A percentile compares a stretch with the other conserved stretches of the same genome.
These are phyloP conservation scores for Heptranchias perlo DNA, from an alignment of 2,113 vertebrate genomes.

Conservation along the genomic window DNA sequence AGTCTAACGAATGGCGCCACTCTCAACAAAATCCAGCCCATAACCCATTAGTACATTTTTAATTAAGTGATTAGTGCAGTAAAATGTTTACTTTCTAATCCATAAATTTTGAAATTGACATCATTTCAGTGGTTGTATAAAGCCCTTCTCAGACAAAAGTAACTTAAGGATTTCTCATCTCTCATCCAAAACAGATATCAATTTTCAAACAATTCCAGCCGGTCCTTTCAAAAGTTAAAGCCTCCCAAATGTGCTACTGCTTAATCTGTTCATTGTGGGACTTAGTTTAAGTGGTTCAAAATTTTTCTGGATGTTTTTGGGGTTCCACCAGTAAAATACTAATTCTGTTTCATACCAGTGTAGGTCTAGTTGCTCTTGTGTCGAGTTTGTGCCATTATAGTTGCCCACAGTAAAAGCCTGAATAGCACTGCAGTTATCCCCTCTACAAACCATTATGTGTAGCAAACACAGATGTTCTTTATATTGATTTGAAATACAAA, in stretches of 20 bases:
- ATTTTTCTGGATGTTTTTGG: neutral
- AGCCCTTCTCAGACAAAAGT: neutral
- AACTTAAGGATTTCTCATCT: neutral
- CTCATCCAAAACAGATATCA: neutral
- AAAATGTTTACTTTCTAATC: neutral
- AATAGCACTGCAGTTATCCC: constrained; percentile 35
- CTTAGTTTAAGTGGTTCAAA: neutral
- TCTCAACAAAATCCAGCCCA: no score
- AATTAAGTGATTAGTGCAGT: neutral
- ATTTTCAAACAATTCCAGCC: neutral
- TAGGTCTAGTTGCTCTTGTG: neutral
- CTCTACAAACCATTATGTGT: constrained; percentile 40
- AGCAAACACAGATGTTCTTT: constrained; percentile 42
- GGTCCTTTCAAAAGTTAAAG: neutral
- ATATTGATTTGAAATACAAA: constrained; percentile 44
- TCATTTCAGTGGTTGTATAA: neutral
- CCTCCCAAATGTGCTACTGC: neutral
- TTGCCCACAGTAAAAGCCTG: neutral
- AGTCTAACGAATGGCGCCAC: no score
- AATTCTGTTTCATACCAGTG: neutral
- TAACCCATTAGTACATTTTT: neutral
- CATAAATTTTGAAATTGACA: neutral
- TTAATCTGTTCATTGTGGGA: neutral
- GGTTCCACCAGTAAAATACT: neutral
- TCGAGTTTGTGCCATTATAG: neutral